Evolutionary conservation across 2,888 invertebrate genomes (phyloP), one percentile per base, ranked within the genome.

Genomic region (Brenthis ino): DNA sequence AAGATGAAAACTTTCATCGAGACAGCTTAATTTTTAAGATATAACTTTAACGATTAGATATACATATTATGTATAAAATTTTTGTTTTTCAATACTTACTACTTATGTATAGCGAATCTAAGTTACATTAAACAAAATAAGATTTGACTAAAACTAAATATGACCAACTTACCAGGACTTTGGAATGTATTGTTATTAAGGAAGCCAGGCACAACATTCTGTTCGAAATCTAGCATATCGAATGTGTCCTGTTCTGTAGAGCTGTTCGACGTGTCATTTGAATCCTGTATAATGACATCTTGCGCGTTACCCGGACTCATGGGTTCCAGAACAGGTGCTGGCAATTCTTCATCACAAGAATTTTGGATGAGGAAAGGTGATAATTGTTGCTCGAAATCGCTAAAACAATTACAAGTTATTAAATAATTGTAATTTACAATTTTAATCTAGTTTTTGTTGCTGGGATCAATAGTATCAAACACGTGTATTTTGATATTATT

Each of bases 311-410:
- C 83, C 0, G 87, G 87, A 69, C 88, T 88, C 55, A 83, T 83
- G 8, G 87, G 85, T 68, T 84, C 86, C 64, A 85, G 72, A 12
- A 82, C 81, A 0, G 77, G 71, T 0, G 82, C 72, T 0, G 82
- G 76, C 58, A 79, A 76, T 50, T 89, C 89, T 51, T 90, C 91
- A 72, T 91, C 87, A 74, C 88, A 88, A 0, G 90, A 85, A 79
- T 91, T 91, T 70, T 91, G 93, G 66, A 93, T 93, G 63, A 93
- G 86, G 82, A 91, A 88, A 11, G 95, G 95, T 4, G 94, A 94
- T 47, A 94, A 82, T 74, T 94, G 93, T 73, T 94, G 94, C 74
- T 95, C 95, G 82, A 93, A 91, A 79, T 93, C 91, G 68, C 92
- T 92, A 80, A 5, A 73, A 75, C 58, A 69, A 73, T 47, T 1